A percentile compares a stretch with the other conserved stretches of the same genome.
phyloP scores from a whole-genome alignment of 2,797 vertebrate species.

The Gymnothorax javanicus region DNA sequence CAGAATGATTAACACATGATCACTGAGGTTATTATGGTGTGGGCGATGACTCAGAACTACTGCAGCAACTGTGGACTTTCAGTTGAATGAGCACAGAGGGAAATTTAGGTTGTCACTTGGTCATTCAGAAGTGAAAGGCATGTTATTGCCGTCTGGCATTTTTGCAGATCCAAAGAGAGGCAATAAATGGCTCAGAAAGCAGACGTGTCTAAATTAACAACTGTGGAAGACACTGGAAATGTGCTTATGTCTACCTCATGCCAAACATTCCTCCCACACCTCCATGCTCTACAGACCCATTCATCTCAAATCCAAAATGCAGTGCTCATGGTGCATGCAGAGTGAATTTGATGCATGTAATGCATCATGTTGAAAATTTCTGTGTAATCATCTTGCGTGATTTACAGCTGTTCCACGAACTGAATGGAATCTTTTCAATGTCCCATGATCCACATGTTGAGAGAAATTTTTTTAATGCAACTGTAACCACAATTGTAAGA shows the following conservation, averaged over 20 bases:
- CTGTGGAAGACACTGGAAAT: background rate
- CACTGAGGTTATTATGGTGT: background rate
- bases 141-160: slow-evolving; percentile 5
- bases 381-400: background rate
- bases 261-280: background rate
- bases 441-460: background rate
- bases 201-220: slow-evolving; percentile 5
- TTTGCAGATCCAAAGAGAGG: background rate
- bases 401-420: background rate
- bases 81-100: background rate
- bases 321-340: background rate
- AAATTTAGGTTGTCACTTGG: background rate
- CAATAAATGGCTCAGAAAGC: background rate
- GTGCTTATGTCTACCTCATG: background rate
- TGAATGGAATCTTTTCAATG: slow-evolving; percentile 15
- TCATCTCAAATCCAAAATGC: slow-evolving; percentile 15
- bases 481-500: background rate
- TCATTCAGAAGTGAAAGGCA: background rate
- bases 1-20: background rate
- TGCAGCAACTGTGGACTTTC: background rate
- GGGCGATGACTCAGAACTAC: background rate
- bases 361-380: slow-evolving; percentile 2
- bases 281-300: background rate
- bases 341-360: slow-evolving; percentile 12
- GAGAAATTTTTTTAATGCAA: background rate